Conservation (phyloP, 1,140 invertebrate species). For the Cotesia typhae region DNA sequence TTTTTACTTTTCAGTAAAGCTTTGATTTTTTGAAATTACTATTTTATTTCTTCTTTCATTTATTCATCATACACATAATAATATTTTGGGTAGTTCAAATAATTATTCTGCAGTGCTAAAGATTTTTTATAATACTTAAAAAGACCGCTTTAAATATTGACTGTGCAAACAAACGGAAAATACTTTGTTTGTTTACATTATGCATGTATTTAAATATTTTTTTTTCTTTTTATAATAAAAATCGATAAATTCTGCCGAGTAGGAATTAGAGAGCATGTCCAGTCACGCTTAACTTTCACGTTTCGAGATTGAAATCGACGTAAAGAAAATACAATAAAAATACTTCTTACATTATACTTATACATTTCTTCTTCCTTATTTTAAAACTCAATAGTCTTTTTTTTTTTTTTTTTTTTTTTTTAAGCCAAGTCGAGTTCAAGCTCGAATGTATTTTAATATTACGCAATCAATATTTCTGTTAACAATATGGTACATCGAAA, state of each 20-base stretch:
- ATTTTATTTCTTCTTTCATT: constrained; percentile 3
- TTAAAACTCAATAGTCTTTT: too few species aligned
- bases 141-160: neutral
- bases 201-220: neutral
- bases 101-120: too few species aligned
- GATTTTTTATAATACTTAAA: neutral
- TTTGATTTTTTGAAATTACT: constrained; percentile 15
- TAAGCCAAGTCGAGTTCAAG: constrained; percentile 1
- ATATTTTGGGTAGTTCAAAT: too few species aligned
- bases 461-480: neutral
- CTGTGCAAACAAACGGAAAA: neutral
- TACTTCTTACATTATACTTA: too few species aligned
- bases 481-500: constrained; percentile 41
- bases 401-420: too few species aligned
- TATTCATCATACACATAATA: too few species aligned
- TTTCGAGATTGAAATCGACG: constrained; percentile 2
- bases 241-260: neutral
- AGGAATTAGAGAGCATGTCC: constrained; percentile 33
- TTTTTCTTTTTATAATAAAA: neutral
- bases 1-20: constrained; percentile 10
- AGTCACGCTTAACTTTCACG: constrained; percentile 19
- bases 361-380: too few species aligned
- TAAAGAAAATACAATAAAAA: neutral
- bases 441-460: constrained; percentile 12
- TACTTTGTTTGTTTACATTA: too few species aligned